Base-by-base conservation (phyloP, 1,140 invertebrate genomes). In the Drosophila willistoni region DNA sequence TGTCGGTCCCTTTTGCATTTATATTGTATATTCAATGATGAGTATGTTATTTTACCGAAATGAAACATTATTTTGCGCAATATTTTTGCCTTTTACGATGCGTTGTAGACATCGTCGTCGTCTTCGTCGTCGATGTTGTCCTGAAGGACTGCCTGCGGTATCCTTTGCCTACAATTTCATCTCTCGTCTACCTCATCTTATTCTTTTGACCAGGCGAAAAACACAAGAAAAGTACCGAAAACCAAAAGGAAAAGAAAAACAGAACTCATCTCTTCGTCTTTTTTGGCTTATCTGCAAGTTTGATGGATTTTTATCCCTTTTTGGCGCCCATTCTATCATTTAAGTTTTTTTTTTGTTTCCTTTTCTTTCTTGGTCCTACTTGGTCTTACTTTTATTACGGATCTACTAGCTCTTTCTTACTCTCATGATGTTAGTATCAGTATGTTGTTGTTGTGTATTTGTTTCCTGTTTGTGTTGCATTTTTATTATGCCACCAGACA, bases 291-390 rank as follows among this genome's bases (percentile, higher is more conserved):
- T 90, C 86, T 85, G 85, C 84, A 90, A 90, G 81, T 89, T 90
- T 90, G 84, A 89, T 89, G 85, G 85, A 89, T 89, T 90, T 81
- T 81, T 84, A 87, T 87, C 83, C 84, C 69, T 89, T 87, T 79
- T 75, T 67, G 82, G 76, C 71, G 62, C 68, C 64, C 39, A 17
- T 71, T 67, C 72, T 61, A 29, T 42, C 22, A 55, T 34, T 29
- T 29, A 29, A 29, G 29, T 5, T 29, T 29, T 71, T 78, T 71
- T 60, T 77, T 51, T 74, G 57, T 64, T 71, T 78, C 69, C 71
- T 63, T 67, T 64, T 60, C 36, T 51, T 44, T 41, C 44, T 72
- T 57, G 41, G 70, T 62, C 44, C 34, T 29, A 29, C 25, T 61
- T 61, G 54, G 42, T 61, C 67, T 65, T 47, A 41, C 41, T 71